Percentiles rank a stretch among this genome's conserved stretches.
Evolutionary conservation across 2,797 vertebrate species (phyloP).

Genomic region (Micromesistius poutassou): DNA sequence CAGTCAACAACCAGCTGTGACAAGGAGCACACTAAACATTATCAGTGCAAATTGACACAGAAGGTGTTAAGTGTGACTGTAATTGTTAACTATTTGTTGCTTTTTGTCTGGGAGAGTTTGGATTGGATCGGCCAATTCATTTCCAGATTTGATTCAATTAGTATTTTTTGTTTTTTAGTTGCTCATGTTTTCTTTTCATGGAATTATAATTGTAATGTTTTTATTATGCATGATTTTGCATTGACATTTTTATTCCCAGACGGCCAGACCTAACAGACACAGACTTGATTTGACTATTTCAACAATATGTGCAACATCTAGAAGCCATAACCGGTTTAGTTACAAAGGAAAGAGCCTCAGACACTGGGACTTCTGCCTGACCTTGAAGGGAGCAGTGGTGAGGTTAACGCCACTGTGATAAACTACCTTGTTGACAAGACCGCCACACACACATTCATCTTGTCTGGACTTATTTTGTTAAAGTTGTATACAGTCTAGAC

Average conservation of each 20-base stretch:
- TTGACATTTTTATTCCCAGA: neutral
- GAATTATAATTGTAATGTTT: neutral
- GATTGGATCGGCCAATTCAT: neutral
- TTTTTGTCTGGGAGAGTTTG: neutral
- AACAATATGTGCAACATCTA: no score
- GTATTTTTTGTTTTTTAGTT: neutral
- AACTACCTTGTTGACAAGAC: neutral
- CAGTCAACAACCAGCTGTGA: no score
- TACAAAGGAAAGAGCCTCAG: neutral
- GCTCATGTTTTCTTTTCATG: neutral
- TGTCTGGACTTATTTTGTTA: neutral
- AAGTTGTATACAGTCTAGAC: neutral
- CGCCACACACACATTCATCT: neutral
- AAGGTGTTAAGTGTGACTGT: neutral
- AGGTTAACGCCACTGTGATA: neutral
- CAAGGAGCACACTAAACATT: no score
- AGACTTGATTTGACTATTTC: neutral
- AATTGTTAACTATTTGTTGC: neutral
- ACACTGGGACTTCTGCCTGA: neutral
- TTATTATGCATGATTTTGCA: neutral
- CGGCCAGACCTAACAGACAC: neutral
- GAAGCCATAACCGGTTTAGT: neutral
- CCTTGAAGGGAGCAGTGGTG: neutral
- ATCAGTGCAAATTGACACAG: neutral
- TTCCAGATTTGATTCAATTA: no score